phyloP scores from a whole-genome alignment of 2,797 vertebrate species.

The Sebastes vulpes region DNA sequence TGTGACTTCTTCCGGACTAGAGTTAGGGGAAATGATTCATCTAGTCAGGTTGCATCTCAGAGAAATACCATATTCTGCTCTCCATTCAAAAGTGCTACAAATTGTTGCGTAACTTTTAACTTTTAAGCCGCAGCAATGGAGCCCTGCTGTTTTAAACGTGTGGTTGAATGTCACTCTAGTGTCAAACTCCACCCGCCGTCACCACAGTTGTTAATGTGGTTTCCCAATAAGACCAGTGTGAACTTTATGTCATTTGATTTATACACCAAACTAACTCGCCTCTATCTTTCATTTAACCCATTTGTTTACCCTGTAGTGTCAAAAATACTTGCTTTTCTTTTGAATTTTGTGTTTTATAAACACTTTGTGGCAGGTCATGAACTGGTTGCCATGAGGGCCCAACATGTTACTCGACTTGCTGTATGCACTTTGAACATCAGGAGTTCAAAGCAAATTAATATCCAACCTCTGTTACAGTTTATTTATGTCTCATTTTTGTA shows the following conservation, averaged over 20 bases:
- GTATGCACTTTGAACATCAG: background rate
- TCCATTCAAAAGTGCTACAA: background rate
- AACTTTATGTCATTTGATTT: conserved; percentile 50
- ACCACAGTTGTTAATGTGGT: conserved; percentile 58
- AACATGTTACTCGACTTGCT: conserved; percentile 7
- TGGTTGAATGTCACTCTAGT: conserved; percentile 37
- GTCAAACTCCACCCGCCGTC: conserved; percentile 55
- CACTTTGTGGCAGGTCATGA: conserved; percentile 3
- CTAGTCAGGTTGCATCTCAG: conserved; percentile 28
- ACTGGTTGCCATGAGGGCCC: conserved; percentile 3
- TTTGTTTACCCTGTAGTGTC: conserved; percentile 7
- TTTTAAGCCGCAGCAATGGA: conserved; percentile 17
- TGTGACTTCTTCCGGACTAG: conserved; percentile 17
- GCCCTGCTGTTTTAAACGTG: conserved; percentile 40
- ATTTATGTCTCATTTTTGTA: background rate
- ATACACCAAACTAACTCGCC: background rate
- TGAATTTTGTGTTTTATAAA: conserved; percentile 17
- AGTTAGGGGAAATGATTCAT: conserved; percentile 30
- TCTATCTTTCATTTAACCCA: conserved; percentile 7
- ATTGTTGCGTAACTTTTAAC: conserved; percentile 9
- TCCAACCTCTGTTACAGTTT: background rate
- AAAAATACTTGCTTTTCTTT: background rate
- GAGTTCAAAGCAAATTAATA: conserved; percentile 15
- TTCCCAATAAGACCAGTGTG: conserved; percentile 49
- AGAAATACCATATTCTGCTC: background rate